Evolutionary conservation across 2,888 invertebrate species (phyloP), one percentile per base, ranked within the genome.

Genomic region (Parascotia fuliginaria): DNA sequence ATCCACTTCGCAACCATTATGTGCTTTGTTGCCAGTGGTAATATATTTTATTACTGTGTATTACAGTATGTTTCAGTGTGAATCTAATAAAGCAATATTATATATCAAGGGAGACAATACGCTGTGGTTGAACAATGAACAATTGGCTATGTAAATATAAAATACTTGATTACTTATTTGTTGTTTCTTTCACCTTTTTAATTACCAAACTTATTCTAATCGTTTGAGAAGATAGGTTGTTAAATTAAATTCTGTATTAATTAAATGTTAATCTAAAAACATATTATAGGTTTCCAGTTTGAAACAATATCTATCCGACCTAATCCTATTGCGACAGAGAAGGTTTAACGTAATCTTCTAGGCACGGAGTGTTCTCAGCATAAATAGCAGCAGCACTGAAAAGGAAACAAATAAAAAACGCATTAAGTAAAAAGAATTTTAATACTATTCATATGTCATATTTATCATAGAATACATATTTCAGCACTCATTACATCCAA

Each of bases 81-180:
- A 48, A 19, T 4, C 27, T 32, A 40, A 6, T 40, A 3, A 54
- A 54, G 45, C 54, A 64, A 64, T 64, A 44, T 16, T 28, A 33
- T 55, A 53, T 44, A 44, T 44, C 29, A 31, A 31, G 16, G 54
- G 12, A 27, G 48, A 64, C 49, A 54, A 54, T 60, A 64, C 34
- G 42, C 15, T 22, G 63, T 28, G 43, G n/a, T 53, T 27, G 39
- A 41, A 42, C 22, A 38, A 55, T 29, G 31, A 13, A 41, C 3
- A 9, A 9, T 29, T 29, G 12, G 29, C 42, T 64, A 34, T 38
- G 9, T 45, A 61, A 47, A 51, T 54, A 55, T 60, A 49, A 45
- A n/a, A 9, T 24, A 24, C 7, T 6, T 31, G 9, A 13, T 13
- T 31, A 13, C 31, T 14, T 31, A 33, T 39, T 42, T 19, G 1